These are phyloP conservation scores for Ellobius talpinus DNA, from an alignment of 2,113 vertebrate species.

Conservation along the genomic window DNA sequence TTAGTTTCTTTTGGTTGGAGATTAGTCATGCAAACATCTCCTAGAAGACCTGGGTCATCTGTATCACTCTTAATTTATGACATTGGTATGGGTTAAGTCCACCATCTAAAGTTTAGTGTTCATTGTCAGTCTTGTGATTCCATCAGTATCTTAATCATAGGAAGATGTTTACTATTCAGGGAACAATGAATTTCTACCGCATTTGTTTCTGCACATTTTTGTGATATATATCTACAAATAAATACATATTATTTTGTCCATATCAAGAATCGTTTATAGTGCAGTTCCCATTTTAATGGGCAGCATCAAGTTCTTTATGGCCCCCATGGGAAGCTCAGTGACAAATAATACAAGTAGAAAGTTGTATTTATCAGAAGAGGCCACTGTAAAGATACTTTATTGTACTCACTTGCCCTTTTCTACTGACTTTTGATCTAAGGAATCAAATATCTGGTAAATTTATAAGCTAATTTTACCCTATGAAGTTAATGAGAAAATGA, in stretches of 20 bases:
- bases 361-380: background rate
- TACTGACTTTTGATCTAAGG: background rate
- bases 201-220: background rate
- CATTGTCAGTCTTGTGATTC: background rate
- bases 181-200: background rate
- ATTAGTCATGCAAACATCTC: background rate
- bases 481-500: slow-evolving; percentile 33
- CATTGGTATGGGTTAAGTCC: background rate
- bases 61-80: background rate
- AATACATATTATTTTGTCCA: background rate
- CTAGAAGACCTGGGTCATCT: background rate
- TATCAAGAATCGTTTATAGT: background rate
- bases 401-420: background rate
- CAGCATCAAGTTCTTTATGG: background rate
- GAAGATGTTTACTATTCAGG: background rate
- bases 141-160: background rate
- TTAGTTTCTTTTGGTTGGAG: background rate
- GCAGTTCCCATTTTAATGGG: background rate
- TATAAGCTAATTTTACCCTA: background rate
- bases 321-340: background rate
- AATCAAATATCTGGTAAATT: slow-evolving; percentile 19
- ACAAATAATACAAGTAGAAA: background rate
- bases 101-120: background rate
- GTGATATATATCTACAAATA: background rate
- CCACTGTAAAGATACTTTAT: background rate